Base-by-base conservation (phyloP, 2,888 invertebrate species). In the Falcaria lacertinaria region DNA sequence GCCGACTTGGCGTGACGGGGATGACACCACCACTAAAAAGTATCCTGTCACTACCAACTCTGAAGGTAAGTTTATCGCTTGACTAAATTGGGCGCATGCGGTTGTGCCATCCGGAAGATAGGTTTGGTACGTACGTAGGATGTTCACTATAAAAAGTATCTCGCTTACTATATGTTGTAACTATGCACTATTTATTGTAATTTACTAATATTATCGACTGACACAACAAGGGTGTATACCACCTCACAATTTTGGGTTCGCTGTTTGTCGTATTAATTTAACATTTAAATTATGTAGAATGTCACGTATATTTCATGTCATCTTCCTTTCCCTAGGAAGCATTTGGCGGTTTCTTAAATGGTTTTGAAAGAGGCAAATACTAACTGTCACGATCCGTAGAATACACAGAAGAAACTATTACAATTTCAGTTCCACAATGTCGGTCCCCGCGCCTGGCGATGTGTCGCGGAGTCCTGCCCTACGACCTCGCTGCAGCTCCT, bases 401-500 rank as follows among this genome's bases (percentile, higher is more conserved):
- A 15, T n/a, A n/a, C n/a, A n/a, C n/a, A n/a, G n/a, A n/a, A 15
- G 11, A 16, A 34, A 14, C 16, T 28, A 6, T 15, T 28, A 38
- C 14, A 28, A 28, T 78, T 79, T 16, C 76, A 90, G 90, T 80
- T 33, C 74, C 78, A 0, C 84, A 83, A 52, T 91, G 91, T 61
- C 86, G 81, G n/a, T 91, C 91, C 0, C 90, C 91, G 1, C 79
- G 81, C 4, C 64, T 90, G 38, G 64, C 78, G 6, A 61, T 91
- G 40, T 93, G 93, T 56, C 90, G 91, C n/a, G 93, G 92, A 1
- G 89, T 93, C 2, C 73, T 93, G n/a, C 92, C 92, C 0, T 93
- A 93, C 62, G 93, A 93, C 74, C 70, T 93, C 52, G 92, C 93
- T 1, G 91, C 91, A 7, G 64, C 82, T 4, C 79, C 91, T 1